Evolutionary conservation across 1,140 invertebrate species (phyloP).

Genomic region (Geopemphigus sp.): DNA sequence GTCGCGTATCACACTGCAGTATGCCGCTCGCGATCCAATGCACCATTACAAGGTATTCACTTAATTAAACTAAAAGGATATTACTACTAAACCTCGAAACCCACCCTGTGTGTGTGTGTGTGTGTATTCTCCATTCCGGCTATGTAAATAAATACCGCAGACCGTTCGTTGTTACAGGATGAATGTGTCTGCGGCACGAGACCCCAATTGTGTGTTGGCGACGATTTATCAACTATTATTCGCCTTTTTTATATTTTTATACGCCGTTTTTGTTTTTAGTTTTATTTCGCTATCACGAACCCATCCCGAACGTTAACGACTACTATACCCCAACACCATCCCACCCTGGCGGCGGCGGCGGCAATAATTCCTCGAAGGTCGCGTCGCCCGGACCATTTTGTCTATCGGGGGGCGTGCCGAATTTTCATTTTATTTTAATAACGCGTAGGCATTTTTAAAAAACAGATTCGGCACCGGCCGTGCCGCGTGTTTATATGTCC

Average conservation of each 20-base stretch:
- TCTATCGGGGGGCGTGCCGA: too few species aligned
- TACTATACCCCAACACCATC: too few species aligned
- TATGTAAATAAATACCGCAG: constrained; percentile 42
- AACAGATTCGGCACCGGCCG: too few species aligned
- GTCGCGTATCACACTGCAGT: constrained; percentile 20
- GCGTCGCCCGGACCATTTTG: too few species aligned
- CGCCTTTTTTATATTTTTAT: background rate
- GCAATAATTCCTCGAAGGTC: too few species aligned
- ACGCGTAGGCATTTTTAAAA: too few species aligned
- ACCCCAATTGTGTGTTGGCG: constrained; percentile 23
- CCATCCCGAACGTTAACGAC: background rate
- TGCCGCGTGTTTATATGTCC: too few species aligned
- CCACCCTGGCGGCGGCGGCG: too few species aligned
- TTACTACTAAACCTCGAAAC: constrained; percentile 22
- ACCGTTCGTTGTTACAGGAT: background rate
- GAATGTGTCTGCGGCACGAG: constrained; percentile 43
- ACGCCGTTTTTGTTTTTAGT: background rate
- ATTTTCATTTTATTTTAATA: too few species aligned
- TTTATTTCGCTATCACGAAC: background rate
- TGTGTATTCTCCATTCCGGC: background rate
- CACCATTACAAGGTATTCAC: constrained; percentile 48
- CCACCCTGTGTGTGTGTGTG: too few species aligned
- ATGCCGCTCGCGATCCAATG: constrained; percentile 12
- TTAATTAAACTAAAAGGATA: constrained; percentile 47
- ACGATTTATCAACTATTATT: constrained; percentile 17